phyloP scores from a whole-genome alignment of 2,113 vertebrate genomes.

The Pandion haliaetus region DNA sequence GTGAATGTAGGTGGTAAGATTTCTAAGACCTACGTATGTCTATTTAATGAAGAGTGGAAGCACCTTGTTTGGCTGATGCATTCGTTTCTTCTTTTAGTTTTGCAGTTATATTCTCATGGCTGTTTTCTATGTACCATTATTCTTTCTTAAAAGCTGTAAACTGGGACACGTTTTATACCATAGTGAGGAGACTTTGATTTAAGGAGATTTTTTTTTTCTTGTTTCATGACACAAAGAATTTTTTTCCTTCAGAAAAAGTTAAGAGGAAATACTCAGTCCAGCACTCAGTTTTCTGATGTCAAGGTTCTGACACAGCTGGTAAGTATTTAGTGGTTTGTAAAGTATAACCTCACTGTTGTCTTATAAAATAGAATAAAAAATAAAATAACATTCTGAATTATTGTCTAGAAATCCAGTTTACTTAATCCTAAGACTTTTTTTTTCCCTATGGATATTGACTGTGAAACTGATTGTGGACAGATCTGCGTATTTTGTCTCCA shows the following conservation, averaged over 20 bases:
- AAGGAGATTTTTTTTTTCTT: background rate
- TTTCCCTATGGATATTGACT: background rate
- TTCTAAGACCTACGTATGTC: background rate
- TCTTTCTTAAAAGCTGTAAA: background rate
- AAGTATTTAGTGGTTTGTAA: slow-evolving; percentile 53
- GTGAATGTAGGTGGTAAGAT: background rate
- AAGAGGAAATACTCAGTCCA: slow-evolving; percentile 61
- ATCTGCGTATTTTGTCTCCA: background rate
- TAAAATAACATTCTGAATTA: background rate
- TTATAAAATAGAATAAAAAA: background rate
- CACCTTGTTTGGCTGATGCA: background rate
- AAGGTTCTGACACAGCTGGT: slow-evolving; percentile 83
- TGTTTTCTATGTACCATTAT: background rate
- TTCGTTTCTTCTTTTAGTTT: background rate
- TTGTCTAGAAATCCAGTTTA: background rate
- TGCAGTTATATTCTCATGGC: background rate
- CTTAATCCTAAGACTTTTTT: background rate
- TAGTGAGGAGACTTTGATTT: background rate
- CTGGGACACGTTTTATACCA: background rate
- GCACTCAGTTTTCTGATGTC: slow-evolving; percentile 68
- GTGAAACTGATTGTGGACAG: background rate
- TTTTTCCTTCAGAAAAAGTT: slow-evolving; percentile 78
- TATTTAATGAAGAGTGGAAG: background rate
- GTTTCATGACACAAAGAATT: background rate
- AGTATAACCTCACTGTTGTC: background rate